phyloP scores from a whole-genome alignment of 2,797 vertebrate species.

The Falco rusticolus region DNA sequence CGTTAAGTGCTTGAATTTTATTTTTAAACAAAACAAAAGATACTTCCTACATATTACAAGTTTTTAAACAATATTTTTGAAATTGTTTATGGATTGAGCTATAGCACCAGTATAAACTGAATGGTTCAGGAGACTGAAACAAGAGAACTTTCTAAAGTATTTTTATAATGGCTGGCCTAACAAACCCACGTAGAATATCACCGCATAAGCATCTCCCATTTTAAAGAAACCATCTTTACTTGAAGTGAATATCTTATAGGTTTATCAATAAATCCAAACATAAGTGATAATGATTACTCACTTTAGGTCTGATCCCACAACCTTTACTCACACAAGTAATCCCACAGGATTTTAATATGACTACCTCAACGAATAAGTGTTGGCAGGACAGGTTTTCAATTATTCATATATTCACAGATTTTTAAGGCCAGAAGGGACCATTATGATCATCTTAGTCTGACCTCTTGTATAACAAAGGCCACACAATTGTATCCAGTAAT shows the following conservation, averaged over 20 bases:
- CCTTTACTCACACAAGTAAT: conserved; percentile 24
- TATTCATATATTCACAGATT: conserved; percentile 65
- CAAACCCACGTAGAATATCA: background rate
- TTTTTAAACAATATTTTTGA: background rate
- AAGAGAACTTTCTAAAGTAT: background rate
- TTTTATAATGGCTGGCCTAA: background rate
- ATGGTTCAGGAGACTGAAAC: background rate
- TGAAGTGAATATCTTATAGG: conserved; percentile 23
- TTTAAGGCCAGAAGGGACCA: conserved; percentile 64
- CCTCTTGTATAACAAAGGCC: conserved; percentile 57
- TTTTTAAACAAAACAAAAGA: background rate
- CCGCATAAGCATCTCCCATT: background rate
- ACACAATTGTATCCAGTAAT: background rate
- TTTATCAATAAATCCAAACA: conserved; percentile 62
- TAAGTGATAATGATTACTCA: conserved; percentile 53
- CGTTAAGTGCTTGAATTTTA: background rate
- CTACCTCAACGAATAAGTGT: conserved; percentile 5
- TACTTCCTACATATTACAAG: background rate
- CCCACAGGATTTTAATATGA: conserved; percentile 45
- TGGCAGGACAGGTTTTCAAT: conserved; percentile 58
- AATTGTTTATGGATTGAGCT: background rate
- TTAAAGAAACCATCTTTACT: background rate
- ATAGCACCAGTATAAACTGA: background rate
- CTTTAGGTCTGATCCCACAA: conserved; percentile 56
- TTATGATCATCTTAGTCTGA: conserved; percentile 53